phyloP scores from a whole-genome alignment of 92 coral and sea anemone species.

The Phymanthus crucifer region DNA sequence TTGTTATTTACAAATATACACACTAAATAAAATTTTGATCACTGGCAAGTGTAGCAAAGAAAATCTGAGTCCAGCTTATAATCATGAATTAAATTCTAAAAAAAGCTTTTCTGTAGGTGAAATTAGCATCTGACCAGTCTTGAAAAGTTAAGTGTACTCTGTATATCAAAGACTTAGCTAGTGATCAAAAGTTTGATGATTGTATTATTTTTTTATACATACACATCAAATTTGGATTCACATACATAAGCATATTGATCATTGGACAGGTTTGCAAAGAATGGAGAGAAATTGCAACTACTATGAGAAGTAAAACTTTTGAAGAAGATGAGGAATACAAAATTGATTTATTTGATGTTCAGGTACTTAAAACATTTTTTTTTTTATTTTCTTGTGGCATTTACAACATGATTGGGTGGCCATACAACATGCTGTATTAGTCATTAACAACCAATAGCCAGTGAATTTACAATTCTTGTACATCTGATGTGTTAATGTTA shows the following conservation, averaged over 20 bases:
- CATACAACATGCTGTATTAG: too few species aligned
- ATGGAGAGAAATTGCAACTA: neutral
- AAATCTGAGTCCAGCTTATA: neutral
- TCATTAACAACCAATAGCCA: too few species aligned
- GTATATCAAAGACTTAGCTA: neutral
- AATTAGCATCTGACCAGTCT: slow-evolving; percentile 1
- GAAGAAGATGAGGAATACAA: slow-evolving; percentile 17
- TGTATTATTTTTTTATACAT: neutral
- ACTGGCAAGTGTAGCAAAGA: neutral
- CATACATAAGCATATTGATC: neutral
- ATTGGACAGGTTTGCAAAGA: neutral
- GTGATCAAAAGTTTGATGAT: neutral
- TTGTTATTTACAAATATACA: neutral
- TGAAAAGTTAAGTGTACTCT: neutral
- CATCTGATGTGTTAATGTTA: too few species aligned
- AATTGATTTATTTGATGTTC: slow-evolving; percentile 34
- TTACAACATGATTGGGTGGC: neutral
- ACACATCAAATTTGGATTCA: neutral
- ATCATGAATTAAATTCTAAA: neutral
- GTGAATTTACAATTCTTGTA: too few species aligned
- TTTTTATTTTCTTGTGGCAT: neutral
- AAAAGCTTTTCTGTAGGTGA: neutral
- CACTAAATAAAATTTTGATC: neutral
- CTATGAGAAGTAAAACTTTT: neutral
- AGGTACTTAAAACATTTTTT: slow-evolving; percentile 7